These are phyloP conservation scores for Pollenia amentaria DNA, from an alignment of 2,888 invertebrate genomes.

Conservation along the genomic window DNA sequence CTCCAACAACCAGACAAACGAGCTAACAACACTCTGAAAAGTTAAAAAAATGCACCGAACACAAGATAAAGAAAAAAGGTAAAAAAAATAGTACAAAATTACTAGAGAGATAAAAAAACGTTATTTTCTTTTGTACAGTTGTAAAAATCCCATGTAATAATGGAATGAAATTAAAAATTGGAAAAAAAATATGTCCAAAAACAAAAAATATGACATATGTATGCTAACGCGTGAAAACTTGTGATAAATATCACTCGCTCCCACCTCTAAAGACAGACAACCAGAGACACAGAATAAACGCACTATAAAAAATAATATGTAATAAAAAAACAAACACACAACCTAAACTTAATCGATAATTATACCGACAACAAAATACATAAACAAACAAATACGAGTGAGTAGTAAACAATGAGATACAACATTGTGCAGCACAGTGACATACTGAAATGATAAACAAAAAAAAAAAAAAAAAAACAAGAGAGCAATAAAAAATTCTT, in stretches of 20 bases:
- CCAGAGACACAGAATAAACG: conserved; percentile 23
- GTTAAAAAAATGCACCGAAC: not conserved
- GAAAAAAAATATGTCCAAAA: conserved; percentile 13
- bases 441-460: conserved; percentile 44
- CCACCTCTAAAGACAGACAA: conserved; percentile 36
- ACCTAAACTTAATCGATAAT: conserved; percentile 49
- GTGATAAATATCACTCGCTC: conserved; percentile 62
- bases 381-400: conserved; percentile 19
- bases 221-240: conserved; percentile 63
- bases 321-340: not conserved
- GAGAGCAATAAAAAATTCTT: conserved; percentile 23
- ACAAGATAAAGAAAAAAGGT: conserved; percentile 1
- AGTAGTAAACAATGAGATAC: not conserved
- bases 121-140: conserved; percentile 18
- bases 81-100: not conserved
- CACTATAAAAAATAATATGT: conserved; percentile 26
- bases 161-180: conserved; percentile 4
- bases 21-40: conserved; percentile 7
- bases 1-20: conserved; percentile 36
- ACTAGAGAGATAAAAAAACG: not conserved
- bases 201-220: conserved; percentile 43
- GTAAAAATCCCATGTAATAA: conserved; percentile 28
- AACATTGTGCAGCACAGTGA: conserved; percentile 36
- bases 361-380: conserved; percentile 34
- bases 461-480: conserved; percentile 4